Evolutionary conservation across 2,888 invertebrate species (phyloP).

Genomic region (Gasteruption jaculator): DNA sequence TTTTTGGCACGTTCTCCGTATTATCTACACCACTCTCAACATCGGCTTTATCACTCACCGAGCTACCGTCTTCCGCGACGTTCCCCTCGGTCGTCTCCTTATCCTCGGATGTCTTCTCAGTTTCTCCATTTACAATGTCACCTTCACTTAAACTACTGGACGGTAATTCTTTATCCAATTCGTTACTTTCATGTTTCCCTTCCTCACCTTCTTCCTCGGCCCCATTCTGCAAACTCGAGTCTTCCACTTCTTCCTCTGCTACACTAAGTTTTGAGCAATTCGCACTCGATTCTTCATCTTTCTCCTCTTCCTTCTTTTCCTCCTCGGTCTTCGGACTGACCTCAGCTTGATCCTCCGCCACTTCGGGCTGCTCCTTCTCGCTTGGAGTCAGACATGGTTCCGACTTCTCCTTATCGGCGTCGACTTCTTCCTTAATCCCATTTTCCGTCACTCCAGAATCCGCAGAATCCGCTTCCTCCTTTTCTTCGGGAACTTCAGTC

Average conservation of each 20-base stretch:
- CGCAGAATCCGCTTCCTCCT: slow-evolving; percentile 5
- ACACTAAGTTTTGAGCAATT: no score
- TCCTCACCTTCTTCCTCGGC: slow-evolving; percentile 35
- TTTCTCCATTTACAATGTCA: slow-evolving; percentile 48
- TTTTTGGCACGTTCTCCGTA: slow-evolving; percentile 51
- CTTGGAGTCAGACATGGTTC: slow-evolving; percentile 68
- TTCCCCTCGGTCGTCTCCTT: not conserved
- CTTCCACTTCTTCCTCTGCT: slow-evolving; percentile 30
- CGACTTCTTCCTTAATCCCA: slow-evolving; percentile 13
- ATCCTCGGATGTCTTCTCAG: slow-evolving; percentile 19
- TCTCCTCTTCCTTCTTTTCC: slow-evolving; percentile 29
- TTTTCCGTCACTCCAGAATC: slow-evolving; percentile 10
- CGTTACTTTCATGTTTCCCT: slow-evolving; percentile 52
- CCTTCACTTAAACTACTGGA: slow-evolving; percentile 52
- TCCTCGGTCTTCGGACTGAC: slow-evolving; percentile 15
- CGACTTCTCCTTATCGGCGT: slow-evolving; percentile 58
- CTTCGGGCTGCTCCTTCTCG: slow-evolving; percentile 45
- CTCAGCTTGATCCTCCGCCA: slow-evolving; percentile 17
- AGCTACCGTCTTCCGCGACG: no score
- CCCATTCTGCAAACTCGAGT: slow-evolving; percentile 51
- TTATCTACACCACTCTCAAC: slow-evolving; percentile 48
- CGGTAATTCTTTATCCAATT: slow-evolving; percentile 47
- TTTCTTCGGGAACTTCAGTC: slow-evolving; percentile 16
- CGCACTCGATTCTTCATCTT: slow-evolving; percentile 26
- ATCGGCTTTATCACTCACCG: slow-evolving; percentile 47